Base-by-base conservation (phyloP, 2,797 vertebrate species). In the Paratrypauchen microcephalus region DNA sequence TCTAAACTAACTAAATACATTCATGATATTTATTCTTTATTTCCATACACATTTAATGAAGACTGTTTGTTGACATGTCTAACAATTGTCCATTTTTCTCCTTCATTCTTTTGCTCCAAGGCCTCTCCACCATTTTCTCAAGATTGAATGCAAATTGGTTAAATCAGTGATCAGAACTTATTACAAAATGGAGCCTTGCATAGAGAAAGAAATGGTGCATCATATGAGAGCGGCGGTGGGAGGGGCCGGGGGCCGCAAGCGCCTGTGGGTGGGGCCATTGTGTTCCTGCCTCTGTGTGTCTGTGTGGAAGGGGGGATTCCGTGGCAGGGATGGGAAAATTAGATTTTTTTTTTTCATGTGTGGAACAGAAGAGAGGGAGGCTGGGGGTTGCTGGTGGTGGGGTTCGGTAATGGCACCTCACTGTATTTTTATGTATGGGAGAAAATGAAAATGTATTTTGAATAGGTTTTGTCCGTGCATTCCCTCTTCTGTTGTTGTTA, bases 101-200 rank as follows among this genome's bases (percentile, higher is more conserved):
- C 19, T 67, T 24, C 76, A 52, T 88, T 79, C 79, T 84, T 65
- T 82, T 80, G 75, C 80, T 82, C 85, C 77, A 86, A 81, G 83
- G 75, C 84, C 77, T 58, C 57, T 69, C 92, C 94, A 94, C 94
- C 94, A 94, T 96, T 95, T 95, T 93, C 80, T 89, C 74, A 76
- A 77, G 82, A 89, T 83, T 87, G 85, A 89, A 94, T 93, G 88
- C 91, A 94, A 92, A 92, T 92, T 92, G 83, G 86, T 94, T 85
- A 81, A 90, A 88, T 93, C 65, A 93, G 70, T 91, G 94, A 94
- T 84, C 93, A 87, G 88, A 91, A 95, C 90, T 89, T 93, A 89
- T 91, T 91, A 91, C 93, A 91, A 96, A 96, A 96, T 95, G 94
- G 95, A 94, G 92, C 93, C 86, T 87, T 93, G 91, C 78, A 86